Percentiles rank a stretch among this genome's conserved stretches.
Conservation (phyloP, 2,888 invertebrate species). For the Ametastegia equiseti region DNA sequence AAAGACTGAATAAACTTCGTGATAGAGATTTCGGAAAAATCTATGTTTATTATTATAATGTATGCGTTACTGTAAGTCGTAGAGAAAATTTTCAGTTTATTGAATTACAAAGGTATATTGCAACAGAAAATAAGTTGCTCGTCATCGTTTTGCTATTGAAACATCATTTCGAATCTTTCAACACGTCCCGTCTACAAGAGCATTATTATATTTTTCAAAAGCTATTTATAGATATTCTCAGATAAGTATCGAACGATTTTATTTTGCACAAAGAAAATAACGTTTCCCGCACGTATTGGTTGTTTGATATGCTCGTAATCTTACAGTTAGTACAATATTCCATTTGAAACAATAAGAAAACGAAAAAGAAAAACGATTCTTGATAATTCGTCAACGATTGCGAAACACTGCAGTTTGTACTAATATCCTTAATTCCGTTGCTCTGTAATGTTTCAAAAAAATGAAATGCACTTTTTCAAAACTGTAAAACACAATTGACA, state of each 20-base stretch:
- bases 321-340: not conserved
- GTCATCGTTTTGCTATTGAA: not conserved
- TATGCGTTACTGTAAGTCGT: no score
- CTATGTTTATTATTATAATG: no score
- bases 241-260: not conserved
- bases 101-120: not conserved
- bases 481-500: no score
- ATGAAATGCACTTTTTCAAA: no score
- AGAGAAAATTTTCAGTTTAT: not conserved
- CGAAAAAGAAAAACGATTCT: not conserved
- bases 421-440: no score
- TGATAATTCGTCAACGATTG: no score
- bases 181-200: not conserved
- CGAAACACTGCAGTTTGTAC: no score
- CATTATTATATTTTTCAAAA: not conserved
- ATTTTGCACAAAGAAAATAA: not conserved
- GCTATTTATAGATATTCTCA: not conserved
- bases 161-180: not conserved
- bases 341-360: not conserved
- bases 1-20: no score
- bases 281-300: not conserved
- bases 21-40: no score
- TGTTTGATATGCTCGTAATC: not conserved
- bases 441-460: no score
- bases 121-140: not conserved